These are phyloP conservation scores for Zeuzera pyrina DNA, from an alignment of 2,888 invertebrate species.

Conservation along the genomic window DNA sequence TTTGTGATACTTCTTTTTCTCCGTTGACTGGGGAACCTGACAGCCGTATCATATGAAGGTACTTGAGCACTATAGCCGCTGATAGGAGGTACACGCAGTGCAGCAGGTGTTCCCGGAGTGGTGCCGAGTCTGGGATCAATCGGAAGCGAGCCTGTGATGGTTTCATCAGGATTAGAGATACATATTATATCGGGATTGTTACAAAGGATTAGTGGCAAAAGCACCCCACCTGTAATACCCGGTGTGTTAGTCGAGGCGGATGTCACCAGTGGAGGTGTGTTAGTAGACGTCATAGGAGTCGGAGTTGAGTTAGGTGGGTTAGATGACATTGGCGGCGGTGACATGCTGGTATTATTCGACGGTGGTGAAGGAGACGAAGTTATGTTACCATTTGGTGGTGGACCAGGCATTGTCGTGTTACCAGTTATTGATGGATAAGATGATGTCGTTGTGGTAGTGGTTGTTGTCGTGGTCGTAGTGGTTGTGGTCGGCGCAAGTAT, in stretches of 20 bases:
- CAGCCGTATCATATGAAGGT: constrained; percentile 40
- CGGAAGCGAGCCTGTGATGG: constrained; percentile 49
- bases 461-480: constrained; percentile 24
- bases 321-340: no score
- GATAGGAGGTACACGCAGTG: constrained; percentile 38
- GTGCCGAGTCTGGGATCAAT: constrained; percentile 65
- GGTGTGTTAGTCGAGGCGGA: constrained; percentile 11
- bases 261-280: constrained; percentile 19
- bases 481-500: constrained; percentile 51
- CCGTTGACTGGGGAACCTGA: constrained; percentile 53
- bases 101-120: constrained; percentile 42
- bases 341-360: constrained; percentile 12
- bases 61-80: constrained; percentile 43
- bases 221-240: constrained; percentile 33
- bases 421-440: constrained; percentile 8
- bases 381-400: constrained; percentile 18
- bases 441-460: constrained; percentile 16
- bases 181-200: constrained; percentile 54
- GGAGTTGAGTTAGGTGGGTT: constrained; percentile 17
- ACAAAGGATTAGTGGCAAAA: constrained; percentile 54
- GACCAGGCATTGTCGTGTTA: constrained; percentile 9
- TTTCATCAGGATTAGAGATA: constrained; percentile 58
- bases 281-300: constrained; percentile 19
- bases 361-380: constrained; percentile 12
- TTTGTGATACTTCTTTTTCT: constrained; percentile 24